These are phyloP conservation scores for Griposia aprilina DNA, from an alignment of 2,888 invertebrate genomes.

Conservation along the genomic window DNA sequence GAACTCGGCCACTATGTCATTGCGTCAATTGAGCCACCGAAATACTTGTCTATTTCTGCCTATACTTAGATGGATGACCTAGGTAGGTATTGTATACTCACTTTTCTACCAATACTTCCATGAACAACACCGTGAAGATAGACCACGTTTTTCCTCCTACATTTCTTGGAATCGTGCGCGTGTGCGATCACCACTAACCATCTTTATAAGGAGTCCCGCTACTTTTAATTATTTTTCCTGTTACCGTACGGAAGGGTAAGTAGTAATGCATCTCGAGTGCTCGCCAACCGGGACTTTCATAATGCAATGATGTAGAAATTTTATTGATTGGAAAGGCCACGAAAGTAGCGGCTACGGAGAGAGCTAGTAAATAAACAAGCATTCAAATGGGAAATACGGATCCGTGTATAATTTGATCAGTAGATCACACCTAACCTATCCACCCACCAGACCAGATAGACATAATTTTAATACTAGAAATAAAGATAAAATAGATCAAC, in stretches of 20 bases:
- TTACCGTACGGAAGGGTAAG: slow-evolving; percentile 47
- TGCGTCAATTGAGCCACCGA: not conserved
- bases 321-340: slow-evolving; percentile 66
- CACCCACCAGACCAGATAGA: too few species aligned
- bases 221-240: slow-evolving; percentile 52
- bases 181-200: slow-evolving; percentile 31
- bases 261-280: slow-evolving; percentile 44
- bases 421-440: too few species aligned
- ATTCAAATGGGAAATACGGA: not conserved
- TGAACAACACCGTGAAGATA: not conserved
- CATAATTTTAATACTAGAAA: too few species aligned
- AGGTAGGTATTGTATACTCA: not conserved
- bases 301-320: slow-evolving; percentile 61
- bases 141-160: slow-evolving; percentile 39
- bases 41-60: not conserved
- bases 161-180: slow-evolving; percentile 37
- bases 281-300: slow-evolving; percentile 55
- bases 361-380: not conserved
- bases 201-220: slow-evolving; percentile 47
- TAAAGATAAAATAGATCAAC: too few species aligned
- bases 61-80: not conserved
- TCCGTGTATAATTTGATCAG: not conserved
- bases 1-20: not conserved
- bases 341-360: slow-evolving; percentile 58
- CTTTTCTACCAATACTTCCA: not conserved